Evolutionary conservation across 2,797 vertebrate species (phyloP).

Genomic region (Myotis myotis): DNA sequence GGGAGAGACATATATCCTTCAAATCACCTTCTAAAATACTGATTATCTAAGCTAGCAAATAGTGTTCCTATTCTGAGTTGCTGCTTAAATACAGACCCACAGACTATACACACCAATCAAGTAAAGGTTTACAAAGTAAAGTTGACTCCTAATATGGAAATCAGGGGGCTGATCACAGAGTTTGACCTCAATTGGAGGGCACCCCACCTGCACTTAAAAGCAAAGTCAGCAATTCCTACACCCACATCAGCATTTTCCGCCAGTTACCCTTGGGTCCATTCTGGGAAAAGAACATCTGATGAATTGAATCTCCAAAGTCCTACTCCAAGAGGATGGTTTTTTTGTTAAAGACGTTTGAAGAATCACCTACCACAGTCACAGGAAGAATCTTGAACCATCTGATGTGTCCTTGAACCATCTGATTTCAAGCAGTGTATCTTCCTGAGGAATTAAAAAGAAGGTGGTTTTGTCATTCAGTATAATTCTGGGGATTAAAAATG

Average conservation of each 20-base stretch:
- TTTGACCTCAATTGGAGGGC: not conserved
- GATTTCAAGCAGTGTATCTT: not conserved
- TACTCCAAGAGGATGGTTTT: not conserved
- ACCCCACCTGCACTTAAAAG: not conserved
- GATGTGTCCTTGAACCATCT: not conserved
- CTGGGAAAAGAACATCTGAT: not conserved
- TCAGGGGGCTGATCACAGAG: not conserved
- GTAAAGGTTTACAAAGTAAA: constrained; percentile 16
- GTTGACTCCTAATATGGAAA: not conserved
- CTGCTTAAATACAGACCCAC: not conserved
- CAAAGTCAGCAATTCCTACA: not conserved
- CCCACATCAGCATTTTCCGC: not conserved
- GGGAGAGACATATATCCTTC: not conserved
- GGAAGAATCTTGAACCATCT: not conserved
- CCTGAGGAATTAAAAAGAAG: not conserved
- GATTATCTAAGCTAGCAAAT: not conserved
- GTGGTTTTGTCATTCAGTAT: not conserved
- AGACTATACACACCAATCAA: not conserved
- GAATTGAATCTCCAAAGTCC: not conserved
- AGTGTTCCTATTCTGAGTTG: not conserved
- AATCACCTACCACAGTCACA: not conserved
- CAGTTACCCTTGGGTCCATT: not conserved
- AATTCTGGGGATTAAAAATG: constrained; percentile 22
- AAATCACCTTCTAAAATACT: not conserved
- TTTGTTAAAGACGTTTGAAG: not conserved